phyloP scores from a whole-genome alignment of 2,113 vertebrate genomes.

The Pelmatolapia mariae region DNA sequence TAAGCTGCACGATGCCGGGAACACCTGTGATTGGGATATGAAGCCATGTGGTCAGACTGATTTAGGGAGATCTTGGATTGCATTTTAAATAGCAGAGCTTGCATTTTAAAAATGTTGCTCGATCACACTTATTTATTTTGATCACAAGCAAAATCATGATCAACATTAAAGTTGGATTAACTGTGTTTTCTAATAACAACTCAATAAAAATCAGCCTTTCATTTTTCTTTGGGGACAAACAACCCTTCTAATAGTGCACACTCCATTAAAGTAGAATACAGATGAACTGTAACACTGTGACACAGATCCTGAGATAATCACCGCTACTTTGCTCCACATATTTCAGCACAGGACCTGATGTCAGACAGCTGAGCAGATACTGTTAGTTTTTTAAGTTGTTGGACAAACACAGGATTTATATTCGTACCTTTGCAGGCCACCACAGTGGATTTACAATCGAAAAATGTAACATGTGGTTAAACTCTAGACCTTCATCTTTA shows the following conservation, averaged over 20 bases:
- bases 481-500: not conserved
- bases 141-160: not conserved
- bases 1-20: not conserved
- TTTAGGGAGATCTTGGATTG: not conserved
- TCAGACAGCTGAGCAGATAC: not conserved
- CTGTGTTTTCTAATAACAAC: not conserved
- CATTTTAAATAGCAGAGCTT: not conserved
- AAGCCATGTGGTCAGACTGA: not conserved
- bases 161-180: not conserved
- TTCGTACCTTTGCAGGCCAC: rapidly evolving
- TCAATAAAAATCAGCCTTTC: not conserved
- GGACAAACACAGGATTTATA: not conserved
- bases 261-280: not conserved
- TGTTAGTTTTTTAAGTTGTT: not conserved
- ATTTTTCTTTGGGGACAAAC: not conserved
- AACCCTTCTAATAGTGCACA: not conserved
- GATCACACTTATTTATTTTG: not conserved
- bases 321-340: rapidly evolving
- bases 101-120: not conserved
- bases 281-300: not conserved
- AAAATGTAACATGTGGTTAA: not conserved
- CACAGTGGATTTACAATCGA: not conserved
- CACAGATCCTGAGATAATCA: not conserved
- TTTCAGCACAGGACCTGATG: not conserved
- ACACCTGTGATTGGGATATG: not conserved